Evolutionary conservation across 2,113 vertebrate species (phyloP).

Genomic region (Tachuris rubrigastra): DNA sequence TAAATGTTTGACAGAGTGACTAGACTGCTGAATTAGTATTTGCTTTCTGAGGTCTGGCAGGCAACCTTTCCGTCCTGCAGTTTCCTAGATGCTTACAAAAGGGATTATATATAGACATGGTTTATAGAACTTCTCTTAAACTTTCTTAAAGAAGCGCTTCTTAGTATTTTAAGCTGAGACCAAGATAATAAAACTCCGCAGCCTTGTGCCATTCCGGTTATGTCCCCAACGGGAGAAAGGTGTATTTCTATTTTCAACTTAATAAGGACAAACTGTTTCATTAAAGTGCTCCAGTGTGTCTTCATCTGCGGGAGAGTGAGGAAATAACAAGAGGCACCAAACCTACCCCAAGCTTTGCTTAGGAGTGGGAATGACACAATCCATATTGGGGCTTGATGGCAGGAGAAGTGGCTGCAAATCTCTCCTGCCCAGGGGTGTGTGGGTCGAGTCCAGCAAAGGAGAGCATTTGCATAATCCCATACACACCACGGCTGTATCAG

Average conservation of each 20-base stretch:
- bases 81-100: slow-evolving; percentile 64
- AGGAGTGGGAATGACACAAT: background rate
- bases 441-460: background rate
- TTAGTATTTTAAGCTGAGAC: slow-evolving; percentile 17
- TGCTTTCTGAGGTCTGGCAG: slow-evolving; percentile 71
- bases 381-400: background rate
- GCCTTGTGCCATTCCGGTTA: background rate
- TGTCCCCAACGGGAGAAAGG: background rate
- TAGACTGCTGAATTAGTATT: slow-evolving; percentile 81
- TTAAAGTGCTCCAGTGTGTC: background rate
- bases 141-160: slow-evolving; percentile 36
- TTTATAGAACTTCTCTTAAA: slow-evolving; percentile 73
- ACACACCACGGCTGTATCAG: rapidly evolving
- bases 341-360: background rate
- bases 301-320: background rate
- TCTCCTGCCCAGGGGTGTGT: background rate
- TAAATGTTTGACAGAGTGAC: slow-evolving; percentile 88
- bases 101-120: slow-evolving; percentile 62
- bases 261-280: slow-evolving; percentile 10
- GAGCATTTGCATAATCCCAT: background rate
- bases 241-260: slow-evolving; percentile 17
- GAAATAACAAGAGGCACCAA: background rate
- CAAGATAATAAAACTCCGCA: background rate
- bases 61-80: slow-evolving; percentile 66
- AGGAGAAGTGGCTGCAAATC: background rate